Evolutionary conservation across 53 echinoderm and acorn worm species (phyloP), one percentile per base, ranked within the genome.

Genomic region (Temnopleurus reevesii): DNA sequence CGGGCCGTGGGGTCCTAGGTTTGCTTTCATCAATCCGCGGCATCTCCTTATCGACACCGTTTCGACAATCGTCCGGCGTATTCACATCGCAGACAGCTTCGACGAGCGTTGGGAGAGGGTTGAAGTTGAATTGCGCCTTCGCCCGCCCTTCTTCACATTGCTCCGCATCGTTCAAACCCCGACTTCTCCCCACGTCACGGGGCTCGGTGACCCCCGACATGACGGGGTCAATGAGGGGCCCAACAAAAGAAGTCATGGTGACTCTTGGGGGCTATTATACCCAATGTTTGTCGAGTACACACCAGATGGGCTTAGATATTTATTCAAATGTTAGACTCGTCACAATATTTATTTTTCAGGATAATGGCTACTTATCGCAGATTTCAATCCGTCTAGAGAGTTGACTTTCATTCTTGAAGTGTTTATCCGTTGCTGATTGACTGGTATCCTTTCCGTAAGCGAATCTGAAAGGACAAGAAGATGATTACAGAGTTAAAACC

Each of bases 281-380:
- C 4, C 19, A 41, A n/a, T 71, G 71, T 71, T 71, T 71, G 71
- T 8, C 6, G 71, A 71, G 38, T 41, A 71, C 71, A 41, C 38
- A 21, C 19, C 7, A 5, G 41, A 43, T 71, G 38, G 38, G 38
- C 8, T 49, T 43, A 36, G 41, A 38, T 71, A 41, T 71, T 71
- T 19, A 71, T 71, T n/a, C 41, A 71, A 71, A 71, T 71, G 41
- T 43, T 71, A 18, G 36, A 19, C 38, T 41, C 41, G 38, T 71
- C 71, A 71, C 12, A 71, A 71, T 71, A 71, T 71, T 71, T 71
- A 41, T 71, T 10, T 71, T 41, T 12, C 21, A n/a, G 19, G 71
- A 36, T 71, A 71, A 71, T 71, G 71, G 41, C 71, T 71, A 71
- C 71, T 71, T 71, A 71, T 71, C 71, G 28, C 71, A 71, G 71